Conservation (phyloP, 2,797 vertebrate genomes). For the Anas acuta region DNA sequence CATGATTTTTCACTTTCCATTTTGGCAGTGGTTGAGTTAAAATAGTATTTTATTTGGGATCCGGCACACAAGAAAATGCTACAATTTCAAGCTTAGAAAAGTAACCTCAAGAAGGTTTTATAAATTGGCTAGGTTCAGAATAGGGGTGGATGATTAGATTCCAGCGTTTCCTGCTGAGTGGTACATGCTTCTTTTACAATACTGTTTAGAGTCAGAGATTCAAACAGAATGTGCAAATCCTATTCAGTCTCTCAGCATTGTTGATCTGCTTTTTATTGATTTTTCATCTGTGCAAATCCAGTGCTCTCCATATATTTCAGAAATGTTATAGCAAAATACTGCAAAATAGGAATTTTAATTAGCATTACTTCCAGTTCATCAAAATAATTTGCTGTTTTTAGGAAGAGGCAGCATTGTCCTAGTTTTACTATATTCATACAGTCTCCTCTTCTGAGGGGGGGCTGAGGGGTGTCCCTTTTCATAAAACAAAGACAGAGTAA, state of each 20-base stretch:
- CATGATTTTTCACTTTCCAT: slow-evolving; percentile 2
- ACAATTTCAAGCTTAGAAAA: slow-evolving; percentile 70
- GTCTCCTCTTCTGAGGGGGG: not conserved
- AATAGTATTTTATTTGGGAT: slow-evolving; percentile 39
- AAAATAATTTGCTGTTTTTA: slow-evolving; percentile 11
- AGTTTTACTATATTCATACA: slow-evolving; percentile 30
- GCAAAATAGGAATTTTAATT: slow-evolving; percentile 71
- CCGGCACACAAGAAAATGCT: slow-evolving; percentile 41
- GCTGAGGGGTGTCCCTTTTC: not conserved
- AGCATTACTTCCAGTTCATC: slow-evolving; percentile 62
- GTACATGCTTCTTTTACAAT: slow-evolving; percentile 77
- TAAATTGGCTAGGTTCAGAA: slow-evolving; percentile 71
- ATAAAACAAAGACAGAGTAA: slow-evolving; percentile 46
- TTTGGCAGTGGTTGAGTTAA: slow-evolving; percentile 45
- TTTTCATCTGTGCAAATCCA: slow-evolving; percentile 78
- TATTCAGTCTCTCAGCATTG: slow-evolving; percentile 73
- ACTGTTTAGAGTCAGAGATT: slow-evolving; percentile 75
- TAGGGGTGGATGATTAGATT: slow-evolving; percentile 76
- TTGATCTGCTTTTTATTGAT: slow-evolving; percentile 83
- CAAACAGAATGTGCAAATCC: slow-evolving; percentile 77
- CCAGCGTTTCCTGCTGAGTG: slow-evolving; percentile 75
- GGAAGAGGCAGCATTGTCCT: not conserved
- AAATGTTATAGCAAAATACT: slow-evolving; percentile 48
- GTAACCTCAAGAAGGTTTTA: slow-evolving; percentile 70
- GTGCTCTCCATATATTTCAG: slow-evolving; percentile 54